Evolutionary conservation across 2,888 invertebrate genomes (phyloP).

Genomic region (Cotesia congregata): DNA sequence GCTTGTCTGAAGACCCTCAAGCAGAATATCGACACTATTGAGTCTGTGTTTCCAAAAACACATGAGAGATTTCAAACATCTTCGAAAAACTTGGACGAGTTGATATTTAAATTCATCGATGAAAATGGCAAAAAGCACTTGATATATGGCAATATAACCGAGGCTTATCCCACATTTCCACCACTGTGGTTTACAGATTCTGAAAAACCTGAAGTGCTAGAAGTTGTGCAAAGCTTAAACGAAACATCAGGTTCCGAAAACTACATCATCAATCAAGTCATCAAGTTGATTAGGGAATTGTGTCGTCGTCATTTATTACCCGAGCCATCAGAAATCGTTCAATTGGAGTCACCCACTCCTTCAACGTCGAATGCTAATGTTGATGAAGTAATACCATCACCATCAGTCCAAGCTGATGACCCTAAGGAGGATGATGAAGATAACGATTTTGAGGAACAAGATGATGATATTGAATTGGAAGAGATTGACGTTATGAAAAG

Average conservation of each 20-base stretch:
- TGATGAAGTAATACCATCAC: slow-evolving; percentile 74
- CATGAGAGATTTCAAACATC: slow-evolving; percentile 98
- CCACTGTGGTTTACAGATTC: slow-evolving; percentile 99
- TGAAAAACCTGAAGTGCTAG: slow-evolving; percentile 94
- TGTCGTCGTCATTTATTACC: slow-evolving; percentile 93
- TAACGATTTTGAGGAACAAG: slow-evolving; percentile 84
- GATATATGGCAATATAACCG: slow-evolving; percentile 99
- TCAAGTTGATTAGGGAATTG: slow-evolving; percentile 90
- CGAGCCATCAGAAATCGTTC: slow-evolving; percentile 91
- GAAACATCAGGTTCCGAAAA: slow-evolving; percentile 93
- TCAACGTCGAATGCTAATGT: slow-evolving; percentile 70
- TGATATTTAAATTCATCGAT: slow-evolving; percentile 97
- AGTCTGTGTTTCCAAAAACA: slow-evolving; percentile 94
- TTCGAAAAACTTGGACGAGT: slow-evolving; percentile 98
- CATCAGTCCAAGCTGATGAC: slow-evolving; percentile 76
- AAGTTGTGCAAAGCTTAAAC: slow-evolving; percentile 94
- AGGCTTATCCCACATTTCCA: slow-evolving; percentile 97
- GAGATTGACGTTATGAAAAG: slow-evolving; percentile 80
- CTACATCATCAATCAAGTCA: slow-evolving; percentile 90
- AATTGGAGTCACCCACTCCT: slow-evolving; percentile 74
- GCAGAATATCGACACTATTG: slow-evolving; percentile 98
- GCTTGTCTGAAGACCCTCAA: slow-evolving; percentile 98
- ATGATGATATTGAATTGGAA: slow-evolving; percentile 91
- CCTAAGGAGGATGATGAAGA: slow-evolving; percentile 77
- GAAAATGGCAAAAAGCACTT: slow-evolving; percentile 95